Evolutionary conservation across 2,888 invertebrate species (phyloP), one percentile per base, ranked within the genome.

Genomic region (Unio delphinus): DNA sequence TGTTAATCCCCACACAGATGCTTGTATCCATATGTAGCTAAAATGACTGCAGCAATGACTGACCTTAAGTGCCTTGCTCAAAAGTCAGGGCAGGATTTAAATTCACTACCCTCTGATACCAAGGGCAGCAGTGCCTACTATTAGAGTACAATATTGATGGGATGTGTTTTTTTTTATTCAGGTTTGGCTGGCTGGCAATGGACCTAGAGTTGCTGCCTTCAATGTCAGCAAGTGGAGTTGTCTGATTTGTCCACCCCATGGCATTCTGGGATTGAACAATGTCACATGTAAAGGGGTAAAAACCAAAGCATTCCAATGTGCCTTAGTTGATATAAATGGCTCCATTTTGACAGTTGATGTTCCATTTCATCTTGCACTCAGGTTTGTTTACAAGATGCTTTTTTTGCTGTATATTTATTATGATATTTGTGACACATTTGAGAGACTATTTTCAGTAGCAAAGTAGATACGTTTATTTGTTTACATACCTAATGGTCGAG

Each of bases 161-260:
- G 6, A 4, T 57, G 3, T 45, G 15, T 15, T 3, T 45, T 45
- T 45, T 15, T 2, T 1, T 58, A 8, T 56, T 6, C 65, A 91
- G 90, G 89, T 99, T 70, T 97, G 98, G 94, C 92, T 95, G 5
- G 93, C 96, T 85, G 96, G 96, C 87, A 94, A 95, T 87, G 98
- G 98, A 0, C 94, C 94, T 18, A 94, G 96, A 90, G 94, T 98
- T 11, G 95, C 96, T 20, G 95, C 96, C 0, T 98, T 98, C 89
- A 95, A 95, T 62, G 96, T 97, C 0, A 94, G 95, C 62, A 97
- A 95, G 90, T 93, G 94, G 87, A 96, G 90, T 73, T 80, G 82
- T 20, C 83, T 91, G 64, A 86, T 96, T 5, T 95, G 95, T 87
- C 94, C 94, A 64, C 94, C 94, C 73, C 94, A 96, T 87, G 95